Evolutionary conservation across 2,797 vertebrate genomes (phyloP).

Genomic region (Sebastes matsubarae): DNA sequence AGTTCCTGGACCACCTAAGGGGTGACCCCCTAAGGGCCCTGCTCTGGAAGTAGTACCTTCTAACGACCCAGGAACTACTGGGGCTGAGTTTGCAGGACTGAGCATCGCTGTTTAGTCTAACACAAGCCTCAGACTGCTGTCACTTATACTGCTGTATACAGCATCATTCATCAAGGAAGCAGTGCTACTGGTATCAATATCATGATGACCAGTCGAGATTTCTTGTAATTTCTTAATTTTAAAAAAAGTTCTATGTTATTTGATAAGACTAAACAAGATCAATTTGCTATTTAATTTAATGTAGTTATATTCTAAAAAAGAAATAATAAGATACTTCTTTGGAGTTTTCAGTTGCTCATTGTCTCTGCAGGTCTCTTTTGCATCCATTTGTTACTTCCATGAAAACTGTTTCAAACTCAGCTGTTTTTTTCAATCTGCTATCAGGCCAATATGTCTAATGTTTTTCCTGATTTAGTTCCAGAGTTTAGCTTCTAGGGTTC

Average conservation of each 20-base stretch:
- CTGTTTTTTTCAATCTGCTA: neutral
- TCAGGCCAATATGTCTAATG: neutral
- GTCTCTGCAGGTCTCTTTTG: neutral
- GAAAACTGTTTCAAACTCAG: neutral
- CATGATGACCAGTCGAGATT: neutral
- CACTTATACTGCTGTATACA: neutral
- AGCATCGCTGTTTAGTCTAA: neutral
- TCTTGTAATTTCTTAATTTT: neutral
- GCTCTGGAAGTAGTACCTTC: neutral
- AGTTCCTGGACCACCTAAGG: neutral
- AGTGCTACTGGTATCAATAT: neutral
- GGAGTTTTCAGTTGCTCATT: no score
- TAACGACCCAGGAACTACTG: neutral
- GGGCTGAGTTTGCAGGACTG: neutral
- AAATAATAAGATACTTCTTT: neutral
- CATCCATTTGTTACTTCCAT: neutral
- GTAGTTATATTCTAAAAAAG: neutral
- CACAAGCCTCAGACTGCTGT: neutral
- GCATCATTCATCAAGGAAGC: neutral
- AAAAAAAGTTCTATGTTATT: neutral
- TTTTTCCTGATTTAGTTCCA: neutral
- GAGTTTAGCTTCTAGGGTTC: neutral
- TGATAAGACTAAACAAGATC: neutral
- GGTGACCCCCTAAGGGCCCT: neutral
- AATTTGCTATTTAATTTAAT: neutral